Base-by-base conservation (phyloP, 2,113 vertebrate genomes). In the Himantopus leucocephalus region DNA sequence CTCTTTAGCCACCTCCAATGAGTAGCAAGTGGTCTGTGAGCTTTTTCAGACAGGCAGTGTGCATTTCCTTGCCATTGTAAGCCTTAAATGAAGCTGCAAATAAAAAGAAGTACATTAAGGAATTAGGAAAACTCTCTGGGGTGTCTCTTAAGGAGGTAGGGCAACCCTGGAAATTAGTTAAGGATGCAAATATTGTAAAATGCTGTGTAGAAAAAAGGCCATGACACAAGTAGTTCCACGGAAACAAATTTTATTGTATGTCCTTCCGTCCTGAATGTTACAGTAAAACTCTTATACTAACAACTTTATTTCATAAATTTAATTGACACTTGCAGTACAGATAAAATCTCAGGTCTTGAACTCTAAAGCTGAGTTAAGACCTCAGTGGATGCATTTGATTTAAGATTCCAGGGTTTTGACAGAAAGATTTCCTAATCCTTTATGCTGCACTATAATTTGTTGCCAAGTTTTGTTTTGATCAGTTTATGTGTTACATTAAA, bases 1-100 rank as follows among this genome's bases (percentile, higher is more conserved):
- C 88, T 98, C 97, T 97, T 97, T 96, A 94, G 97, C 82, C 96
- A 83, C 96, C 94, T 98, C 92, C 72, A 34, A 0, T 79, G 62
- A 60, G 88, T 15, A 27, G 64, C n/a, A 34, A 94, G 80, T 59
- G 63, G 53, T 78, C 32, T 29, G 64, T 77, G 64, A 78, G 70
- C 50, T 53, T 95, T 94, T 85, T 63, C 66, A 53, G 74, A 34
- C 6, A 18, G 27, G 10, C 67, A 39, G 4, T 1, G 26, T 58
- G 30, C 39, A 9, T 39, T 92, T 81, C 45, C 73, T 62, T 77
- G 79, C 58, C 32, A 3, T 23, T 43, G 17, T 59, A 41, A 55
- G 21, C 41, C 17, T 81, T 93, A 85, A 95, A 84, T 60, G 58
- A 82, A 90, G 74, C 73, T 89, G 52, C 26, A 70, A 77, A 85